Evolutionary conservation across 2,797 vertebrate genomes (phyloP).

Genomic region (Sebastes cheni): DNA sequence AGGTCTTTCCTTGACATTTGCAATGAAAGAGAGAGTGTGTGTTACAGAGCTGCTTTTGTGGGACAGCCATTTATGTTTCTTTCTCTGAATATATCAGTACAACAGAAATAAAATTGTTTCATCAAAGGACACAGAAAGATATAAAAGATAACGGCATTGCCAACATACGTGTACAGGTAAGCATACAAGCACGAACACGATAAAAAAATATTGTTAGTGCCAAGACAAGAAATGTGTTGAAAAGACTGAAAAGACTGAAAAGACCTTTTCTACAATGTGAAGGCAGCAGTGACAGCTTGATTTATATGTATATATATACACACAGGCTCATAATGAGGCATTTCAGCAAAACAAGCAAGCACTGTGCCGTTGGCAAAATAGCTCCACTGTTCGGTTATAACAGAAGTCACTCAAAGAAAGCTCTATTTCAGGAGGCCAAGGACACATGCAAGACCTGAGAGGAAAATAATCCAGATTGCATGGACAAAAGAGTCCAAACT

Average conservation of each 20-base stretch:
- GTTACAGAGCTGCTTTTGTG: slow-evolving; percentile 22
- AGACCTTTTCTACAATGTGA: background rate
- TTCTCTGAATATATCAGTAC: background rate
- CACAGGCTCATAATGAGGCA: slow-evolving; percentile 6
- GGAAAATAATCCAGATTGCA: background rate
- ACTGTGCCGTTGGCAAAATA: slow-evolving; percentile 15
- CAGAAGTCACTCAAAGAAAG: slow-evolving; percentile 8
- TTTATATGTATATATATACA: slow-evolving; percentile 17
- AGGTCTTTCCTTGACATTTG: slow-evolving; percentile 66
- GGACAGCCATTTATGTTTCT: background rate
- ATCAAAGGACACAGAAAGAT: background rate
- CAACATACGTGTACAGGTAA: background rate
- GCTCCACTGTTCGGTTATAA: slow-evolving; percentile 6
- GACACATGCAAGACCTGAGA: background rate
- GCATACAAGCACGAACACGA: background rate
- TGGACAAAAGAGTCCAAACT: background rate
- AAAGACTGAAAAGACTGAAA: background rate
- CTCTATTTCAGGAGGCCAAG: background rate
- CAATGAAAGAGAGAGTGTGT: slow-evolving; percentile 9
- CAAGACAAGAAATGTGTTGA: background rate
- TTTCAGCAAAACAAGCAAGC: slow-evolving; percentile 30
- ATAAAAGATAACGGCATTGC: background rate
- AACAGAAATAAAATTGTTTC: background rate
- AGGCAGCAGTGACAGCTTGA: slow-evolving; percentile 20
- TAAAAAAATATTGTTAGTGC: background rate